Conservation (phyloP, 2,888 invertebrate genomes). For the Entomobrya proxima region DNA sequence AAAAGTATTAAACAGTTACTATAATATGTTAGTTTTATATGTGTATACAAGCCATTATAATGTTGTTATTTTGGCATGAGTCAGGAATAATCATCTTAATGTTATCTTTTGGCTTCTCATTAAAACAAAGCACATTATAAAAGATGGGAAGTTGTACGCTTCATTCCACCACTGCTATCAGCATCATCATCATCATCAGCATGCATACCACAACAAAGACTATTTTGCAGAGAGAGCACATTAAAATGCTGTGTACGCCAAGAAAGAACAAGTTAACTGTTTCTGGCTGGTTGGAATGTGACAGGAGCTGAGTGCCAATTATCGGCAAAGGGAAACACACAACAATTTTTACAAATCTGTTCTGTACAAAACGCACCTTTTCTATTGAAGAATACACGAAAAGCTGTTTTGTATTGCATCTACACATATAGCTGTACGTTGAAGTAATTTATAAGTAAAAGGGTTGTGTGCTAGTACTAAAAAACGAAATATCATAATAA, state of each 20-base stretch:
- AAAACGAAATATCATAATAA: too few species aligned
- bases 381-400: not conserved
- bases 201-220: conserved; percentile 10
- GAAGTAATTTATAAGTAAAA: too few species aligned
- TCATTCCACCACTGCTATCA: not conserved
- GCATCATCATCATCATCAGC: not conserved
- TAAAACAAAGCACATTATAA: conserved; percentile 41
- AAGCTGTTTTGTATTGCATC: not conserved
- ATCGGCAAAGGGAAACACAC: conserved; percentile 27
- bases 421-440: not conserved
- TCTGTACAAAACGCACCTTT: too few species aligned
- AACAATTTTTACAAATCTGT: not conserved
- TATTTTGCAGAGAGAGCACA: not conserved
- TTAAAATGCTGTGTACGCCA: conserved; percentile 21
- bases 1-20: not conserved
- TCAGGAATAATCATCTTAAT: conserved; percentile 45
- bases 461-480: too few species aligned
- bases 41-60: not conserved
- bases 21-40: not conserved
- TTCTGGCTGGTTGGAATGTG: conserved; percentile 43
- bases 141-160: not conserved
- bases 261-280: conserved; percentile 42
- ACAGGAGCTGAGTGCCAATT: conserved; percentile 49
- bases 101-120: conserved; percentile 49
- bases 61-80: conserved; percentile 32